Percentiles rank a stretch among this genome's conserved stretches.
Conservation (phyloP, 2,888 invertebrate genomes). For the Thyatira batis region DNA sequence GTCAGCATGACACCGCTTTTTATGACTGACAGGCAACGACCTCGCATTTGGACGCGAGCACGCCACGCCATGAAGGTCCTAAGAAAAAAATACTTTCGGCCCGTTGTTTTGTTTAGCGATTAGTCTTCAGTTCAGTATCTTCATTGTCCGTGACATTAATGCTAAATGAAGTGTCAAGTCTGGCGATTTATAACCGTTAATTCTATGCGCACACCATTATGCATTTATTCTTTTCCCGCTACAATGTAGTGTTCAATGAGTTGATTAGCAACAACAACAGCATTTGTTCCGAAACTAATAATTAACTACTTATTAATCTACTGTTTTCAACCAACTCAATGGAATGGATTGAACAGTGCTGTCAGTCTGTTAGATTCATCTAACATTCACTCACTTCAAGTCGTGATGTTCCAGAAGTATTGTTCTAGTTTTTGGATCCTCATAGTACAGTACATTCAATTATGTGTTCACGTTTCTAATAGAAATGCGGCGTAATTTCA, state of each 20-base stretch:
- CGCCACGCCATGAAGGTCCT: constrained; percentile 45
- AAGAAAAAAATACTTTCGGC: constrained; percentile 36
- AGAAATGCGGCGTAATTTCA: neutral
- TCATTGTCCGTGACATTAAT: constrained; percentile 65
- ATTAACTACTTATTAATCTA: neutral
- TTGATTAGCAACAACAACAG: constrained; percentile 3
- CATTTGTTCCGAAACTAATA: neutral
- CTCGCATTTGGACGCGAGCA: constrained; percentile 47
- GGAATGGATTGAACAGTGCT: neutral
- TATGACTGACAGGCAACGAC: constrained; percentile 63
- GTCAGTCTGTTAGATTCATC: neutral
- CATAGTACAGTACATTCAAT: neutral
- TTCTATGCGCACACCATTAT: constrained; percentile 30
- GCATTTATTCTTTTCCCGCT: constrained; percentile 19
- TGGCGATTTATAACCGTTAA: constrained; percentile 52
- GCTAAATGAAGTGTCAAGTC: constrained; percentile 67
- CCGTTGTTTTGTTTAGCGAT: constrained; percentile 46
- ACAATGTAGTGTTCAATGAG: constrained; percentile 6
- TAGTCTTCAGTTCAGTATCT: constrained; percentile 42
- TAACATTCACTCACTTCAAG: neutral
- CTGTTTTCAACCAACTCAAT: no score
- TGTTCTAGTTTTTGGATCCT: neutral
- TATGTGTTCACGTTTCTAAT: neutral
- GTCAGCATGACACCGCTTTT: constrained; percentile 54
- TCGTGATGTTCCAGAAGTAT: neutral